These are phyloP conservation scores for Coregonus sp. DNA, from an alignment of 2,797 vertebrate species.

Conservation along the genomic window DNA sequence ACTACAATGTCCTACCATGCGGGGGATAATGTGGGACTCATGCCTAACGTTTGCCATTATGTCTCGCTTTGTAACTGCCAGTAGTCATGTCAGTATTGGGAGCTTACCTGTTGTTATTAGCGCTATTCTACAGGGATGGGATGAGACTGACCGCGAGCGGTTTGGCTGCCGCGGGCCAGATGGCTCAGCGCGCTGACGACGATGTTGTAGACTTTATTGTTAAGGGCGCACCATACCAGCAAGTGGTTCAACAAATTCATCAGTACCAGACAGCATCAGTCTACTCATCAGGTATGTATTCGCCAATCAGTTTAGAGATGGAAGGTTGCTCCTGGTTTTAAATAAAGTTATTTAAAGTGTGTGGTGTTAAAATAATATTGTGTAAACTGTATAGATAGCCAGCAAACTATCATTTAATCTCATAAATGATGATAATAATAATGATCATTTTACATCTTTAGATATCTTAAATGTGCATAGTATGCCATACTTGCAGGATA, in stretches of 20 bases:
- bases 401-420: neutral
- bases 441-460: neutral
- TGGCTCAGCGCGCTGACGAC: too few relatives aligned
- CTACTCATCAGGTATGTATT: neutral
- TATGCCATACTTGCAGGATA: neutral
- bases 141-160: neutral
- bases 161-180: neutral
- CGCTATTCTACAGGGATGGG: neutral
- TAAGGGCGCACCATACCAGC: neutral
- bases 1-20: neutral
- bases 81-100: neutral
- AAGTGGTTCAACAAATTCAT: neutral
- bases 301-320: neutral
- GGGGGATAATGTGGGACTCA: neutral
- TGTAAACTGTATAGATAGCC: neutral
- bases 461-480: neutral
- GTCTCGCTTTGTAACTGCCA: neutral
- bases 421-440: neutral
- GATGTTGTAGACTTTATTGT: neutral
- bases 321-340: neutral
- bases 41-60: neutral
- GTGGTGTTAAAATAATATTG: neutral
- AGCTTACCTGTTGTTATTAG: neutral
- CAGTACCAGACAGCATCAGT: neutral
- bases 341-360: neutral